Conservation (phyloP, 2,113 vertebrate species). For the Otocyon megalotis region DNA sequence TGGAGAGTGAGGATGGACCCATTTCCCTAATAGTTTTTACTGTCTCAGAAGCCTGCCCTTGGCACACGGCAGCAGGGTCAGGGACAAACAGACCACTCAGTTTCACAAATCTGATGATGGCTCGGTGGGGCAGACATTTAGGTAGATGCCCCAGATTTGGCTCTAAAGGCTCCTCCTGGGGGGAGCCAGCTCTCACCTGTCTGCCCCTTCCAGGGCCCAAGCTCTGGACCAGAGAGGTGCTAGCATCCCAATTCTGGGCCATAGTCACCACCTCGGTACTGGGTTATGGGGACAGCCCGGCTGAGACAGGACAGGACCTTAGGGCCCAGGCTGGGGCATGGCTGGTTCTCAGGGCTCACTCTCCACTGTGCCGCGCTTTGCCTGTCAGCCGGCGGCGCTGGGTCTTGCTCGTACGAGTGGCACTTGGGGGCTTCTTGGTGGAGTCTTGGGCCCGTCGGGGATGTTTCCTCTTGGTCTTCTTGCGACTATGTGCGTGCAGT, state of each 20-base stretch:
- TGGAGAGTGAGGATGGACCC: background rate
- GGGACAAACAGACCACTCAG: background rate
- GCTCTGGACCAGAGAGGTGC: background rate
- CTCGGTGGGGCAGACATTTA: background rate
- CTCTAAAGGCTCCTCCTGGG: background rate
- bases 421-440: constrained; percentile 81
- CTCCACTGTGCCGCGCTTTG: constrained; percentile 77
- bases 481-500: constrained; percentile 87
- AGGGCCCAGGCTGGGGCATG: background rate
- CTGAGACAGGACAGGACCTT: background rate
- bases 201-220: background rate
- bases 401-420: constrained; percentile 90
- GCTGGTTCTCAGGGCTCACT: constrained; percentile 61
- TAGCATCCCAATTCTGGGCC: background rate
- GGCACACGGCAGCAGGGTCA: accelerated
- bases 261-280: background rate
- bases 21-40: background rate
- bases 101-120: background rate
- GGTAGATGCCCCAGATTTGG: background rate
- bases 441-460: constrained; percentile 75
- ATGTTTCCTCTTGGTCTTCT: constrained; percentile 89
- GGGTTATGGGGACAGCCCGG: background rate
- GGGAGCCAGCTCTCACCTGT: background rate
- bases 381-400: constrained; percentile 93
- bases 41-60: background rate